These are phyloP conservation scores for Acestrorhynchus altus DNA, from an alignment of 2,797 vertebrate genomes.

Conservation along the genomic window DNA sequence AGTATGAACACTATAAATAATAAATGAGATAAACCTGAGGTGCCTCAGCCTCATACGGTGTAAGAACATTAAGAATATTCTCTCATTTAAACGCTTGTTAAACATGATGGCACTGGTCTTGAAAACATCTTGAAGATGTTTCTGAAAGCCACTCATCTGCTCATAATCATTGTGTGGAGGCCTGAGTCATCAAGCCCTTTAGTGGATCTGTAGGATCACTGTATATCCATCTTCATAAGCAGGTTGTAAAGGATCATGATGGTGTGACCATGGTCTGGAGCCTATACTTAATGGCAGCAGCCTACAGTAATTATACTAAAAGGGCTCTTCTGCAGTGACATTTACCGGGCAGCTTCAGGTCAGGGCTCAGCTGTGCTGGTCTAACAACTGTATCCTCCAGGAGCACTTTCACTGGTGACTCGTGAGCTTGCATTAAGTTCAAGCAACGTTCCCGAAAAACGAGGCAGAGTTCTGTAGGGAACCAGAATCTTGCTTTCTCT, in stretches of 20 bases:
- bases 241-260: neutral
- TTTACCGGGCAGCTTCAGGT: constrained; percentile 31
- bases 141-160: neutral
- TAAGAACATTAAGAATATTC: too few relatives aligned
- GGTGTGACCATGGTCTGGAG: neutral
- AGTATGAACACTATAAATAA: too few relatives aligned
- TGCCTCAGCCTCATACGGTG: too few relatives aligned
- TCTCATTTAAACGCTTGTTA: neutral
- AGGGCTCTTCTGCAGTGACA: constrained; percentile 12
- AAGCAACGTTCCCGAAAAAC: constrained; percentile 35
- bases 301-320: constrained; percentile 16
- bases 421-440: constrained; percentile 40
- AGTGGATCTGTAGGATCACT: neutral
- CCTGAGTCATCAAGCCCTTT: neutral
- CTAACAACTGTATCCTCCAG: constrained; percentile 4
- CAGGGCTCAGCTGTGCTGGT: neutral
- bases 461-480: constrained; percentile 22
- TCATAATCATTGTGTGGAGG: neutral
- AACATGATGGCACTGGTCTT: neutral
- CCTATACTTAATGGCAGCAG: neutral
- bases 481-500: constrained; percentile 47
- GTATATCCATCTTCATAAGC: neutral
- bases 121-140: neutral
- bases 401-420: constrained; percentile 31
- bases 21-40: too few relatives aligned